Evolutionary conservation across 2,888 invertebrate species (phyloP), one percentile per base, ranked within the genome.

Genomic region (Oligia strigilis): DNA sequence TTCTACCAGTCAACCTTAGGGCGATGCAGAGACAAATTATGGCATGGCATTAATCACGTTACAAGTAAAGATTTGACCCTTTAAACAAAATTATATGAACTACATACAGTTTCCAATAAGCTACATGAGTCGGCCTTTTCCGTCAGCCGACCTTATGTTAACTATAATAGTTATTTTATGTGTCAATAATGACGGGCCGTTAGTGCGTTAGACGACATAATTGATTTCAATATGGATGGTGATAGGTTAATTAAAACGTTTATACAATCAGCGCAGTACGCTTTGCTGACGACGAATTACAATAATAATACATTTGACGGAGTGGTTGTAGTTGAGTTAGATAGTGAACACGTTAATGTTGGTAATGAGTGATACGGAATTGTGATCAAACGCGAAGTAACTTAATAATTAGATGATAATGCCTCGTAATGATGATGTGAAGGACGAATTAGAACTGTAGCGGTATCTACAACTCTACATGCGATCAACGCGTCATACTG

Each of bases 181-280:
- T 80, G 60, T 75, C 36, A 67, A 62, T 80, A 80, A 64, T 83
- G 80, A 83, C 69, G 40, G 67, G 67, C 46, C 29, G 36, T 79
- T 80, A 73, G 69, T 81, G 76, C 67, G 80, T 83, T 88, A 82
- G 87, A 86, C 74, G 74, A 77, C 11, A 75, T 84, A 88, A 88
- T 88, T 64, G 76, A 82, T 80, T 80, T 70, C 82, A 83, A 78
- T 84, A 84, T 77, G 69, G 65, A 70, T 83, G 73, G 75, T 86
- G 77, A 84, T 78, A 80, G 76, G 55, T 81, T 84, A 81, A 86
- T 90, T 86, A 80, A 69, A 88, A 72, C 72, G 70, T 72, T 81
- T 84, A 78, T 80, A 72, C 72, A 78, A 81, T 83, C 62, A 75
- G 40, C 2, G 11, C 65, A 74, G 60, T 36, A 72, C 66, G 75